Evolutionary conservation across 2,888 invertebrate genomes (phyloP), one percentile per base, ranked within the genome.

Genomic region (Odiellus spinosus): DNA sequence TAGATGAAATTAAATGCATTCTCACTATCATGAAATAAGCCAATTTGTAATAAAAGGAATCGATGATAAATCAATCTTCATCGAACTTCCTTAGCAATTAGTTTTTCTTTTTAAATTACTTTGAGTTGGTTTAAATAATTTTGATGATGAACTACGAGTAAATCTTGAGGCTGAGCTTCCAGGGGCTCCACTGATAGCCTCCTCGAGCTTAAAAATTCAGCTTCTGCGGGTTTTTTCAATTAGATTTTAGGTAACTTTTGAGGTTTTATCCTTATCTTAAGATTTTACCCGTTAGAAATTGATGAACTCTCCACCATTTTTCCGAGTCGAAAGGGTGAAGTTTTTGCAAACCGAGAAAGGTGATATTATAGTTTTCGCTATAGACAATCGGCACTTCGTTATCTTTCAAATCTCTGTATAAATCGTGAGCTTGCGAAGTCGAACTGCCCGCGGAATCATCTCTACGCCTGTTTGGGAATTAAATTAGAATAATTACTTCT

Each of bases 251-350:
- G 5, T 36, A 17, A 2, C 5, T 10, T 15, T 36, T 10, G 17
- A 17, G 14, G 14, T 36, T 36, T 10, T 17, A 36, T 14, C 12
- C 12, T 36, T n/a, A n/a, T n/a, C n/a, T 20, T 21, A 42, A 20
- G n/a, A 41, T 40, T 15, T 48, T 52, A 68, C 68, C 67, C 63
- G 65, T 62, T 18, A 72, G 58, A 55, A 63, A 62, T 11, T 58
- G 51, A 52, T 62, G 74, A 55, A 88, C 76, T 60, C 80, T 76
- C 51, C 77, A 77, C 78, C 88, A 88, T 71, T 90, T 90, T 54
- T 76, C 75, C 1, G 87, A 76, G 71, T 90, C 88, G 64, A 90
- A 88, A 0, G 86, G 78, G 68, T 90, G 88, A 11, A 84, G 70
- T 63, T 77, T 82, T 64, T 90, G 84, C 49, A 90, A 67, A 11